These are phyloP conservation scores for Tetrapedia diversipes DNA, from an alignment of 2,888 invertebrate genomes.

Conservation along the genomic window DNA sequence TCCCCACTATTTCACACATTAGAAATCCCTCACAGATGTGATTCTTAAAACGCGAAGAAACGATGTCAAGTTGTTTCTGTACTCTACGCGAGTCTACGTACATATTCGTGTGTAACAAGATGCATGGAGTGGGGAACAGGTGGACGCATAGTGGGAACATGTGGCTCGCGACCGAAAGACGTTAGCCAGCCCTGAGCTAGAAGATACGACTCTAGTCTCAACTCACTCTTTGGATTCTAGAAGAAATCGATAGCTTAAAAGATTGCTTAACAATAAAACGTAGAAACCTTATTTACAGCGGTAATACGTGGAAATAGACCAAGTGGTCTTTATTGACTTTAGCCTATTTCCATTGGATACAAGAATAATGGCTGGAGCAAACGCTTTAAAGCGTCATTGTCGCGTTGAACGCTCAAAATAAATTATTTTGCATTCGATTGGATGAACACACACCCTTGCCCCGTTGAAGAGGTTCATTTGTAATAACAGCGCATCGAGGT, in stretches of 20 bases:
- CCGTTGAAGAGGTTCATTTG: neutral
- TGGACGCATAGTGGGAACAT: no score
- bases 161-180: no score
- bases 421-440: conserved; percentile 14
- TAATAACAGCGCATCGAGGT: neutral
- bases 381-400: neutral
- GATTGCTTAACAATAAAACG: conserved; percentile 37
- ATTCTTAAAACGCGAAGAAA: no score
- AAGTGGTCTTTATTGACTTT: neutral
- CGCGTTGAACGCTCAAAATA: conserved; percentile 4
- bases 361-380: neutral
- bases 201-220: no score
- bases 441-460: no score
- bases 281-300: conserved; percentile 46
- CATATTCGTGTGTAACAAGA: no score
- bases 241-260: conserved; percentile 19
- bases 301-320: neutral
- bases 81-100: no score
- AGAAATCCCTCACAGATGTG: no score
- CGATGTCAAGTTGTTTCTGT: no score
- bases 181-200: no score
- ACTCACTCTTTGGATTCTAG: conserved; percentile 48
- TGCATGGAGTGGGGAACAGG: no score
- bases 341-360: neutral
- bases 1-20: no score